Evolutionary conservation across 2,113 vertebrate genomes (phyloP).

Genomic region (Syngnathus floridae): DNA sequence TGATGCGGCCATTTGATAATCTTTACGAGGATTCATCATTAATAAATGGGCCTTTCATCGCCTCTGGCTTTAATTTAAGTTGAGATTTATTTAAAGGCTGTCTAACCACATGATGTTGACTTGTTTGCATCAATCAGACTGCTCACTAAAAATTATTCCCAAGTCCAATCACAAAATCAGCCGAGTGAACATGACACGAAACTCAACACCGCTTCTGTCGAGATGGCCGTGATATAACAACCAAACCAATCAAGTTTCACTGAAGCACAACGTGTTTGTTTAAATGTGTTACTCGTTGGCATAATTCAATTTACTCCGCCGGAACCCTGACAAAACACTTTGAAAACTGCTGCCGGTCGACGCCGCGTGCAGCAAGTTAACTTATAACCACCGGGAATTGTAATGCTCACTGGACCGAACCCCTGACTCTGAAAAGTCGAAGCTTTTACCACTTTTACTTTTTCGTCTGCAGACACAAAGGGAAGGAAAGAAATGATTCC

Average conservation of each 20-base stretch:
- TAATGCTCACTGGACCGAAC: conserved; percentile 37
- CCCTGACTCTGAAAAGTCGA: conserved; percentile 7
- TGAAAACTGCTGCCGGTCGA: conserved; percentile 8
- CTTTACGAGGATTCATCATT: too few species aligned
- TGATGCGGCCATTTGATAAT: too few species aligned
- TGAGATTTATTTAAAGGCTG: not conserved
- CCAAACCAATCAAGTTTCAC: conserved; percentile 46
- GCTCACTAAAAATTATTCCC: not conserved
- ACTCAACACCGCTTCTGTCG: conserved; percentile 19
- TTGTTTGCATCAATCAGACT: not conserved
- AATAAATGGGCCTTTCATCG: too few species aligned
- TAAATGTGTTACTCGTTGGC: conserved; percentile 36
- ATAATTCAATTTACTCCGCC: conserved; percentile 17
- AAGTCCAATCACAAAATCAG: conserved; percentile 13
- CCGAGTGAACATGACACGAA: conserved; percentile 23
- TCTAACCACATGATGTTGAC: not conserved
- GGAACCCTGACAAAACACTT: conserved; percentile 6
- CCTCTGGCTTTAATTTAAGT: not conserved
- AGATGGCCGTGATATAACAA: conserved; percentile 30
- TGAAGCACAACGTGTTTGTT: conserved; percentile 33
- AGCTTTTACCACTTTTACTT: conserved; percentile 28
- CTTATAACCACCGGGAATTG: conserved; percentile 45
- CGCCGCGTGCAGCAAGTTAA: conserved; percentile 13
- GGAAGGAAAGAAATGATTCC: conserved; percentile 46
- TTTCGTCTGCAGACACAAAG: conserved; percentile 36